phyloP scores from a whole-genome alignment of 2,797 vertebrate species.

The Centroberyx gerrardi region DNA sequence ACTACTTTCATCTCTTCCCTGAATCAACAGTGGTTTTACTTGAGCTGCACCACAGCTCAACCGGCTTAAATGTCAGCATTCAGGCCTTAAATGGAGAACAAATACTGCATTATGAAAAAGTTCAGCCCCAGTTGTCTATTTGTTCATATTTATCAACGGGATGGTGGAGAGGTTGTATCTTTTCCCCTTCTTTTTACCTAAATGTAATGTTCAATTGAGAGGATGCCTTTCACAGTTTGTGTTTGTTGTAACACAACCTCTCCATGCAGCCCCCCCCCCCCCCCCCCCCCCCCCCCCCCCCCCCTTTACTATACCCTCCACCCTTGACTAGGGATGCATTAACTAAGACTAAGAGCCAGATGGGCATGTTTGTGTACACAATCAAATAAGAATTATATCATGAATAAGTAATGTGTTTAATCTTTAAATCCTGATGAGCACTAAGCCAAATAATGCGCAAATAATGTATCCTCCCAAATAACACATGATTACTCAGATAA shows the following conservation, averaged over 20 bases:
- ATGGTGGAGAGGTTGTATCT: not conserved
- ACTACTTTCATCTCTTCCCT: slow-evolving; percentile 17
- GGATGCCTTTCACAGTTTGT: not conserved
- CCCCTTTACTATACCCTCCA: no score
- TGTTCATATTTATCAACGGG: not conserved
- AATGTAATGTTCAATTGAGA: not conserved
- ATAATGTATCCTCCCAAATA: slow-evolving; percentile 24
- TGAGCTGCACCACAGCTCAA: slow-evolving; percentile 17
- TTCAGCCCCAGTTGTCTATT: not conserved
- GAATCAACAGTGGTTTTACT: slow-evolving; percentile 27
- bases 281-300: no score
- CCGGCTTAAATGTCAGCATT: slow-evolving; percentile 10
- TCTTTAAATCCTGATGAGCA: slow-evolving; percentile 10
- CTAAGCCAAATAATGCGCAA: slow-evolving; percentile 34
- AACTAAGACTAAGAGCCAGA: not conserved
- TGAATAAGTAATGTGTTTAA: not conserved
- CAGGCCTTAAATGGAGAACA: slow-evolving; percentile 30
- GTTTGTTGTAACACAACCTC: not conserved
- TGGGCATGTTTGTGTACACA: slow-evolving; percentile 15
- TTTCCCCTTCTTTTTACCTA: not conserved
- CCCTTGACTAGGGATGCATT: not conserved
- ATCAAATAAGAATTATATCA: no score
- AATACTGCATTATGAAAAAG: not conserved
- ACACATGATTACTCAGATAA: slow-evolving; percentile 14
- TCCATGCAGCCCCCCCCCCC: not conserved